These are phyloP conservation scores for Drosophila bifasciata DNA, from an alignment of 1,140 invertebrate species.

Conservation along the genomic window DNA sequence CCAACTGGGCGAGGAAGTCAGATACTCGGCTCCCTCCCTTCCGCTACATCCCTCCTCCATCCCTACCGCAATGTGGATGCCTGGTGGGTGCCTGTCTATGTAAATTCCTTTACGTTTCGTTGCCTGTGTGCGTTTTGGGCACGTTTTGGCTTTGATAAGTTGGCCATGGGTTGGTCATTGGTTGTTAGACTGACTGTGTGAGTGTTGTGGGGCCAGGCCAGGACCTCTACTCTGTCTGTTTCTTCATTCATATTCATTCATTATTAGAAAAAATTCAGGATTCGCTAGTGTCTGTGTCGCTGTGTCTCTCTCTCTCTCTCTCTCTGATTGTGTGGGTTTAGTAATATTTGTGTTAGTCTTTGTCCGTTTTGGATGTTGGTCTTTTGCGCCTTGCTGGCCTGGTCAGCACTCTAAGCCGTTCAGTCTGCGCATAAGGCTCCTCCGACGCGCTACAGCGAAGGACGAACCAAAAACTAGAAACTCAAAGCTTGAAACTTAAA, in stretches of 20 bases:
- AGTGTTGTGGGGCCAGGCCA: no score
- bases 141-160: conserved; percentile 81
- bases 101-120: conserved; percentile 61
- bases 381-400: conserved; percentile 55
- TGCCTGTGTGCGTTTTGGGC: conserved; percentile 68
- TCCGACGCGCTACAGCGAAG: conserved; percentile 63
- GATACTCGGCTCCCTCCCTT: conserved; percentile 29
- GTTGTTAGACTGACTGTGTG: not conserved
- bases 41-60: not conserved
- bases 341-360: conserved; percentile 21
- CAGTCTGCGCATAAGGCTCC: conserved; percentile 74
- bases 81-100: conserved; percentile 44
- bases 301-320: conserved; percentile 26
- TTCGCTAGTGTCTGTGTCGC: conserved; percentile 39
- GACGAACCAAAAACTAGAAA: conserved; percentile 23
- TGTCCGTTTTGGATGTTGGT: conserved; percentile 63
- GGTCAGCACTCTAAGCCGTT: conserved; percentile 68
- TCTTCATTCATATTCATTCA: conserved; percentile 82
- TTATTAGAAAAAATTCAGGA: conserved; percentile 81
- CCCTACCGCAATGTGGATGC: conserved; percentile 48
- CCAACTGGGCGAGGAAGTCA: conserved; percentile 75
- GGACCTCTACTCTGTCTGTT: conserved; percentile 23
- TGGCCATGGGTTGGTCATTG: conserved; percentile 49
- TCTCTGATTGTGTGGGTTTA: conserved; percentile 12
- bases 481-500: conserved; percentile 9